These are phyloP conservation scores for Eilema depressum DNA, from an alignment of 2,888 invertebrate genomes.

Conservation along the genomic window DNA sequence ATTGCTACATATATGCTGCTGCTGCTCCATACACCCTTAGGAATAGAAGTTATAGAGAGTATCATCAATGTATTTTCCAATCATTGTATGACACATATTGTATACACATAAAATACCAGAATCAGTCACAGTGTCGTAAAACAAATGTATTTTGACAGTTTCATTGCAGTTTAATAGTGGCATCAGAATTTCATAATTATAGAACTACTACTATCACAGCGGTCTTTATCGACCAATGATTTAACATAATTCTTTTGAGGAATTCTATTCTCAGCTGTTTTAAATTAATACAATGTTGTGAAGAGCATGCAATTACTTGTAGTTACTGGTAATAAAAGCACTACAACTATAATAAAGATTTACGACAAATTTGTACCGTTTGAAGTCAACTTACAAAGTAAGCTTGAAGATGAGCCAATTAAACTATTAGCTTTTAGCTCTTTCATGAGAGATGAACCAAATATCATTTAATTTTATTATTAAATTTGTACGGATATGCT, in stretches of 20 bases:
- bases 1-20: too few relatives aligned
- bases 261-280: background rate
- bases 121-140: background rate
- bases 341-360: background rate
- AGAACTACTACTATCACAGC: background rate
- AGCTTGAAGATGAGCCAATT: background rate
- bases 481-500: background rate
- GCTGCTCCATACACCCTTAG: too few relatives aligned
- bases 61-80: too few relatives aligned
- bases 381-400: conserved; percentile 8
- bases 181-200: background rate
- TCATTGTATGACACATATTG: too few relatives aligned
- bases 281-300: background rate
- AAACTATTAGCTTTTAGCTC: background rate
- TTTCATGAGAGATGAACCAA: background rate
- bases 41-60: too few relatives aligned
- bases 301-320: background rate
- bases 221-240: background rate
- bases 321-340: conserved; percentile 3
- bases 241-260: background rate
- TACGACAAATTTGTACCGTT: conserved; percentile 2
- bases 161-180: background rate
- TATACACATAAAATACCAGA: too few relatives aligned
- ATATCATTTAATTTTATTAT: background rate
- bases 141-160: background rate